Percentiles rank a stretch among this genome's conserved stretches.
Evolutionary conservation across 2,113 vertebrate species (phyloP).

Genomic region (Bettongia penicillata): DNA sequence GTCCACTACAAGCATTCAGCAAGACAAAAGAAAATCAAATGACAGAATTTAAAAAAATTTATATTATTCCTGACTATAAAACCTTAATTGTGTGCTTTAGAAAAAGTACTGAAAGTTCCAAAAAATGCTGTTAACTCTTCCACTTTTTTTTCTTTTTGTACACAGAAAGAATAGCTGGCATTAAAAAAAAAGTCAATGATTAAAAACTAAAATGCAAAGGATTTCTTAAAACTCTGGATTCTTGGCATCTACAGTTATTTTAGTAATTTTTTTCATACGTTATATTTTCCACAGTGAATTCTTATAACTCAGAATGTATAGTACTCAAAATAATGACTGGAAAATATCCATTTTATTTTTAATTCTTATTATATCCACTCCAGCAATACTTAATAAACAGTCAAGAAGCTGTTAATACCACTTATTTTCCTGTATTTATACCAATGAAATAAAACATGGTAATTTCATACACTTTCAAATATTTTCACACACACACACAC

Average conservation of each 20-base stretch:
- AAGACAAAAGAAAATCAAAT: neutral
- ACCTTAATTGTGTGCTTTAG: conserved; percentile 2
- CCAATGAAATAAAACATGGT: conserved; percentile 53
- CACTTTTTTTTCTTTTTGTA: conserved; percentile 8
- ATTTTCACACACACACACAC: conserved; percentile 47
- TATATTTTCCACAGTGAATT: conserved; percentile 51
- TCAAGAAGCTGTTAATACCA: conserved; percentile 54
- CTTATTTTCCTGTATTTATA: conserved; percentile 40
- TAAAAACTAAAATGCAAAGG: conserved; percentile 35
- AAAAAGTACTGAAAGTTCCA: neutral
- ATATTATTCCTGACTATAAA: neutral
- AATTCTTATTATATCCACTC: conserved; percentile 60
- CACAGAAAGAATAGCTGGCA: conserved; percentile 49
- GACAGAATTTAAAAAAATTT: neutral
- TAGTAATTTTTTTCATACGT: conserved; percentile 27
- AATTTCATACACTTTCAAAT: conserved; percentile 49
- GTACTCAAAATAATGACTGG: conserved; percentile 61
- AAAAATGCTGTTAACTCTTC: neutral
- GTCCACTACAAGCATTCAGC: neutral
- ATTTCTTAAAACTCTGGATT: conserved; percentile 50
- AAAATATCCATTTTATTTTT: conserved; percentile 63
- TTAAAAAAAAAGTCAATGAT: conserved; percentile 52
- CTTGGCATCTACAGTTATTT: conserved; percentile 49
- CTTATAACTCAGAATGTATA: conserved; percentile 16
- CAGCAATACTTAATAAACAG: conserved; percentile 55